Evolutionary conservation across 2,797 vertebrate species (phyloP).

Genomic region (Intellagama lesueurii): DNA sequence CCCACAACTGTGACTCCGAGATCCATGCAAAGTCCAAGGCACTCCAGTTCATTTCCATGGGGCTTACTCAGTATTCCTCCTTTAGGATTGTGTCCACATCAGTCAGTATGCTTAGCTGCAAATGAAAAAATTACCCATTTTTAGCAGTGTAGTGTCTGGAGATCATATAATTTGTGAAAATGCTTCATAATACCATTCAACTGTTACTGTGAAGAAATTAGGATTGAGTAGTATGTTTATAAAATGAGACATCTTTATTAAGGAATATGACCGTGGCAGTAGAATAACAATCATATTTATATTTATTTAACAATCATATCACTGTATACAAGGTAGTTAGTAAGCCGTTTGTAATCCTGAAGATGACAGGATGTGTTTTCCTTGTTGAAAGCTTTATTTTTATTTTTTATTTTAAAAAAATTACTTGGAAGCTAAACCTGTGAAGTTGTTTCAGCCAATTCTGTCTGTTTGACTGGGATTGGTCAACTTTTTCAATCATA

Average conservation of each 20-base stretch:
- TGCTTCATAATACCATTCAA: background rate
- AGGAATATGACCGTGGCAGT: background rate
- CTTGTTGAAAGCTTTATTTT: too few species aligned
- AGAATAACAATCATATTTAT: background rate
- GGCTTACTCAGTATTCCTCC: background rate
- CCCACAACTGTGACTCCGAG: background rate
- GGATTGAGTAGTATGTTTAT: background rate
- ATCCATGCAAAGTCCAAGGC: too few species aligned
- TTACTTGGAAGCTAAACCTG: too few species aligned
- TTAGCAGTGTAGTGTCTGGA: background rate
- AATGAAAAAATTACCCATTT: background rate
- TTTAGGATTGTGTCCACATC: background rate
- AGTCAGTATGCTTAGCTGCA: background rate
- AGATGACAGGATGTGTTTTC: too few species aligned
- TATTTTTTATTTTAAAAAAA: too few species aligned
- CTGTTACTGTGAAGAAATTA: background rate
- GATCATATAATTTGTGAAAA: background rate
- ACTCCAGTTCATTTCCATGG: background rate
- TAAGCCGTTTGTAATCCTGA: too few species aligned
- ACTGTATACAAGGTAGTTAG: too few species aligned
- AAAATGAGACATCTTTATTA: background rate
- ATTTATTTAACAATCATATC: too few species aligned
- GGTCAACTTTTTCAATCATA: background rate
- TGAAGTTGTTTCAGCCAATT: too few species aligned
- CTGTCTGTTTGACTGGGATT: too few species aligned